These are phyloP conservation scores for Graphium colonna DNA, from an alignment of 2,888 invertebrate genomes.

Conservation along the genomic window DNA sequence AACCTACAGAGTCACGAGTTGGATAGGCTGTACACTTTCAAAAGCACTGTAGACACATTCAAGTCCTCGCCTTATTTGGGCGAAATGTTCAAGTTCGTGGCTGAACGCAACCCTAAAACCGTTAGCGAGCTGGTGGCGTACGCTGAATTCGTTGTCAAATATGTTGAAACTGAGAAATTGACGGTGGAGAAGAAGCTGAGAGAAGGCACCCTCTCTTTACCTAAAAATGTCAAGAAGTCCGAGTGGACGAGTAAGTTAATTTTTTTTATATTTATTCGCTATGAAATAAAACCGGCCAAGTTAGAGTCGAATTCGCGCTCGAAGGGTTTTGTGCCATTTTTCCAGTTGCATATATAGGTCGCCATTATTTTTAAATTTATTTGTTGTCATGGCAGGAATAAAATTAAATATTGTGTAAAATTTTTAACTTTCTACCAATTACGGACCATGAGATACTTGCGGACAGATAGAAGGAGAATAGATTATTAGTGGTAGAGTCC, in stretches of 20 bases:
- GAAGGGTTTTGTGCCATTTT: too few species aligned
- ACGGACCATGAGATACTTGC: too few species aligned
- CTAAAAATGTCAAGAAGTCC: constrained; percentile 21
- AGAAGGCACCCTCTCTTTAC: constrained; percentile 17
- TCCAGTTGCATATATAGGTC: too few species aligned
- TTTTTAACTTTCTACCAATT: too few species aligned
- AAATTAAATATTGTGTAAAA: too few species aligned
- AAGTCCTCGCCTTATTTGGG: constrained; percentile 27
- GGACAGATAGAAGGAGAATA: too few species aligned
- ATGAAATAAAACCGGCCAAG: too few species aligned
- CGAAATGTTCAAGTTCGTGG: constrained; percentile 28
- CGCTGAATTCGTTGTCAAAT: constrained; percentile 29
- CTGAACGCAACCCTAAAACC: constrained; percentile 28
- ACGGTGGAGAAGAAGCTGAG: constrained; percentile 17
- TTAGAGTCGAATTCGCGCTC: too few species aligned
- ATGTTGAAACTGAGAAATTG: constrained; percentile 27
- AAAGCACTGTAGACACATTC: constrained; percentile 23
- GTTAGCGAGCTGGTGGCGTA: constrained; percentile 31
- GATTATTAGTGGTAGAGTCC: too few species aligned
- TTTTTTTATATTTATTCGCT: too few species aligned
- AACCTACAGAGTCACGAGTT: constrained; percentile 26
- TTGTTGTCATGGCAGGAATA: too few species aligned
- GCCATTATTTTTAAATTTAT: too few species aligned
- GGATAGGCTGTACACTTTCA: constrained; percentile 31
- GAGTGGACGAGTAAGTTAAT: constrained; percentile 26